A percentile compares a stretch with the other conserved stretches of the same genome.
These are phyloP conservation scores for Pseudorhombus dupliciocellatus DNA, from an alignment of 2,113 vertebrate genomes.

Conservation along the genomic window DNA sequence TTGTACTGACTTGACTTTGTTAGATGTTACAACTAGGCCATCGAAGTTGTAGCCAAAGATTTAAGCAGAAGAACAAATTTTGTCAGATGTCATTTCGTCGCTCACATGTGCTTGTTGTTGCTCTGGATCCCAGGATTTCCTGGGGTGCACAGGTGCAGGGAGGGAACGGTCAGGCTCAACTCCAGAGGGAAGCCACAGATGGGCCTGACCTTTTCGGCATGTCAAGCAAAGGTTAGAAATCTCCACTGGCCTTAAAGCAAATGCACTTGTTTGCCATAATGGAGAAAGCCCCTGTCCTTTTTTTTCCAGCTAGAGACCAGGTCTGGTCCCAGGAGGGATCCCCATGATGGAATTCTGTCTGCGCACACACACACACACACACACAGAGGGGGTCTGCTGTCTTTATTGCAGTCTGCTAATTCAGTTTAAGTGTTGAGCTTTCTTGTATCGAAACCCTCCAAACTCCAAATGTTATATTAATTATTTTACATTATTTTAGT, in stretches of 20 bases:
- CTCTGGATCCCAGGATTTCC: constrained; percentile 32
- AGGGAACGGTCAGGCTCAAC: constrained; percentile 66
- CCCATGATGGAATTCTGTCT: constrained; percentile 66
- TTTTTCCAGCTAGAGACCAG: constrained; percentile 62
- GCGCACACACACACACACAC: constrained; percentile 26
- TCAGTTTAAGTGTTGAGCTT: constrained; percentile 33
- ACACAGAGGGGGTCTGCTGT: constrained; percentile 7
- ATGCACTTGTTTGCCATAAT: constrained; percentile 83
- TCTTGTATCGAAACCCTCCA: constrained; percentile 17
- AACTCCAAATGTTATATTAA: constrained; percentile 17
- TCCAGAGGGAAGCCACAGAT: constrained; percentile 69
- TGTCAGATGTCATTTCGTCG: not conserved
- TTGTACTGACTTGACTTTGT: not conserved
- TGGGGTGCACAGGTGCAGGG: constrained; percentile 31
- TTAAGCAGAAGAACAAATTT: not conserved
- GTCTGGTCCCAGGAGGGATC: constrained; percentile 65
- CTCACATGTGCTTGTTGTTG: constrained; percentile 10
- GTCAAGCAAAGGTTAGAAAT: constrained; percentile 87
- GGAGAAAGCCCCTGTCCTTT: constrained; percentile 73
- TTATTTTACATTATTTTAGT: no score
- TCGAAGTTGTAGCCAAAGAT: not conserved
- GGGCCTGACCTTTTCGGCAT: constrained; percentile 81
- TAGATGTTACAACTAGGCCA: not conserved
- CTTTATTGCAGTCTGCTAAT: constrained; percentile 28
- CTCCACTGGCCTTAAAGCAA: constrained; percentile 84